Percentiles rank a stretch among this genome's conserved stretches.
Evolutionary conservation across 2,113 vertebrate species (phyloP).

Genomic region (Oreotragus oreotragus): DNA sequence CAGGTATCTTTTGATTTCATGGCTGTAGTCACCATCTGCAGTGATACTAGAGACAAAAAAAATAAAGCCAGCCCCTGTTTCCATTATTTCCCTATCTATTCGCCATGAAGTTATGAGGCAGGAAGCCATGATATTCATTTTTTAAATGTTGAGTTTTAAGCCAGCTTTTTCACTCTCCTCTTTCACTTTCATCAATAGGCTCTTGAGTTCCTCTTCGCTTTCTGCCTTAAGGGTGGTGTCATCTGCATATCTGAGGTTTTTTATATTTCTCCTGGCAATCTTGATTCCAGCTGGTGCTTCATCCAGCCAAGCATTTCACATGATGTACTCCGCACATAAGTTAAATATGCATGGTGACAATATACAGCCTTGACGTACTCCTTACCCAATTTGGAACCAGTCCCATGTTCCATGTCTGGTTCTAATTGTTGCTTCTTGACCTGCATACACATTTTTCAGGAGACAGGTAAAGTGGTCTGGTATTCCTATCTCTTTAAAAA

Average conservation of each 20-base stretch:
- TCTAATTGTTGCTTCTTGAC: neutral
- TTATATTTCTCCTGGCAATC: neutral
- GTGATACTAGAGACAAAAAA: neutral
- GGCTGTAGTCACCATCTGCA: neutral
- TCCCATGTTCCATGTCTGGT: neutral
- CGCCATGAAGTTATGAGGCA: neutral
- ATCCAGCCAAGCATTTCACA: neutral
- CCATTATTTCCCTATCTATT: neutral
- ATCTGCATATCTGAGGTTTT: neutral
- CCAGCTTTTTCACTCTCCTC: neutral
- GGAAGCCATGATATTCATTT: neutral
- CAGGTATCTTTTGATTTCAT: neutral
- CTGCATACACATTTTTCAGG: neutral
- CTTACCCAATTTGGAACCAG: neutral
- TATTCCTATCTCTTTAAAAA: neutral
- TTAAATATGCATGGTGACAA: neutral
- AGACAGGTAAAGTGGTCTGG: neutral
- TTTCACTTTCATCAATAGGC: neutral
- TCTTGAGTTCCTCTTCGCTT: neutral
- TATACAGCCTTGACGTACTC: neutral
- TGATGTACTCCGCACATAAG: neutral
- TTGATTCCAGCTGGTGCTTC: neutral
- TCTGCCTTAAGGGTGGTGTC: neutral
- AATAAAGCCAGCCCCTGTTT: neutral
- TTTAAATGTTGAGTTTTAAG: neutral